Percentiles rank a stretch among this genome's conserved stretches.
Evolutionary conservation across 2,113 vertebrate species (phyloP).

Genomic region (Chlorodrepanis virens): DNA sequence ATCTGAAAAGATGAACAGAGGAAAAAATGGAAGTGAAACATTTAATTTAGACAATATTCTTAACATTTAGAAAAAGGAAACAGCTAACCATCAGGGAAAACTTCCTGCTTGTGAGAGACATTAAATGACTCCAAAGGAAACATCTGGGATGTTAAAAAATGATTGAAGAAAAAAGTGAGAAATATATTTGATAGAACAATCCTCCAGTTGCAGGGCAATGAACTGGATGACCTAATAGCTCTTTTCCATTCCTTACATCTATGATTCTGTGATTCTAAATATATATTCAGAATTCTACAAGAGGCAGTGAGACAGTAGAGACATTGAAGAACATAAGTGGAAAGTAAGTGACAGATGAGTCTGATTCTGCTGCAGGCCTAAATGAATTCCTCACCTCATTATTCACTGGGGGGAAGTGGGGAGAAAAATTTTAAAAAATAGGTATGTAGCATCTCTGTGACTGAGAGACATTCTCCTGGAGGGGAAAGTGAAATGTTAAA

Average conservation of each 20-base stretch:
- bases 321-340: constrained; percentile 17
- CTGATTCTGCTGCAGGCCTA: constrained; percentile 47
- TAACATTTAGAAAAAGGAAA: background rate
- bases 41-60: background rate
- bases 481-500: constrained; percentile 66
- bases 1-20: background rate
- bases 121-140: constrained; percentile 33
- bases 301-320: background rate
- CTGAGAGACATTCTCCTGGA: constrained; percentile 46
- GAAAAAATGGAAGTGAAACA: background rate
- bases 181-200: background rate
- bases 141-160: background rate
- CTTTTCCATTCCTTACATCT: constrained; percentile 24
- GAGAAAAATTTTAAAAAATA: background rate
- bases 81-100: background rate
- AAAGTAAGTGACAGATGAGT: constrained; percentile 47
- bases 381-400: constrained; percentile 54
- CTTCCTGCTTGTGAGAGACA: background rate
- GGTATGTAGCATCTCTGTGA: background rate
- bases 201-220: background rate
- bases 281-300: constrained; percentile 16
- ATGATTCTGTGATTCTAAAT: constrained; percentile 44
- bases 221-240: constrained; percentile 12
- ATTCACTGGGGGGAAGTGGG: background rate
- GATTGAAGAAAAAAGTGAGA: background rate